Base-by-base conservation (phyloP, 1,140 invertebrate genomes). In the Aphaenogaster ashmeadi region DNA sequence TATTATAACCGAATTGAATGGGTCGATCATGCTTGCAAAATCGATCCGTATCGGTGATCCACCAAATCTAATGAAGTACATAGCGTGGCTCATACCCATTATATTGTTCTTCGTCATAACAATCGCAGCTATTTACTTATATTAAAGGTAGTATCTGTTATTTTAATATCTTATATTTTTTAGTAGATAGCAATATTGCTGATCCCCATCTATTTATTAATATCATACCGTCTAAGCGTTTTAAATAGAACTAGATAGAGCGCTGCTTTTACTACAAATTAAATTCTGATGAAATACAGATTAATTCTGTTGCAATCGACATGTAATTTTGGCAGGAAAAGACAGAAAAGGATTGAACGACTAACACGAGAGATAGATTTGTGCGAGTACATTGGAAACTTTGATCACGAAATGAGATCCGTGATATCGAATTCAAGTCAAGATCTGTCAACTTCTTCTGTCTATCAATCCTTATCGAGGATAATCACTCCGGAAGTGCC, bases 61-160 rank as follows among this genome's bases (percentile, higher is more conserved):
- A 41, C 54, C 33, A 21, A 21, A 0, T 21, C 0, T 0, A 21
- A 21, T 21, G 21, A 67, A 56, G 9, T 58, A 62, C 15, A 21
- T 21, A 21, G 15, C 3, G 0, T 93, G 92, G 92, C 11, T 91
- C 0, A 54, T 86, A 41, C 75, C 86, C 0, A 5, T 88, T 8
- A 4, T 86, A n/a, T 80, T 92, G 41, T 8, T 91, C 8, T 8
- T 85, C 36, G 0, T 83, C 62, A 3, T 66, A 0, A 18, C 11
- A 27, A 7, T 38, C 2, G 36, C 36, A 8, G 18, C 1, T 5
- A 64, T 87, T 21, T 77, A 89, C 8, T 7, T 88, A 3, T 92
- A 83, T 62, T 86, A 67, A 64, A 91, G 87, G 88, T 90, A 87
- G 4, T 58, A 21, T 21, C 21, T 21, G 21, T 21, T 21, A 21